Evolutionary conservation across 2,797 vertebrate species (phyloP).

Genomic region (Cetoscarus ocellatus): DNA sequence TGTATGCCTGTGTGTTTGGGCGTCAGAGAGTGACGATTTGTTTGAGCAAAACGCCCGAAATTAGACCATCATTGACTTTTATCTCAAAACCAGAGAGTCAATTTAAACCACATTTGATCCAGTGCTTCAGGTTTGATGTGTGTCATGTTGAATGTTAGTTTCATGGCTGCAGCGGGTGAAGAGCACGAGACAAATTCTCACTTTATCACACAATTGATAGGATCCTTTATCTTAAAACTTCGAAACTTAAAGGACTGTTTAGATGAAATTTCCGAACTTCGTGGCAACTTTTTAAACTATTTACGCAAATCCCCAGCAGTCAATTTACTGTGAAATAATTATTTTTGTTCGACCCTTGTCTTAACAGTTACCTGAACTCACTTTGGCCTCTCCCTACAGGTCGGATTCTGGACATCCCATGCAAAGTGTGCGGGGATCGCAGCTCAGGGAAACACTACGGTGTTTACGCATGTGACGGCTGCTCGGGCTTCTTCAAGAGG

Average conservation of each 20-base stretch:
- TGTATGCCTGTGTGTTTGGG: slow-evolving; percentile 37
- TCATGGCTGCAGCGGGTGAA: too few relatives aligned
- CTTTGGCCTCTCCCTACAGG: slow-evolving; percentile 77
- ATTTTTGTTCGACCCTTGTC: too few relatives aligned
- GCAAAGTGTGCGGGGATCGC: slow-evolving; percentile 98
- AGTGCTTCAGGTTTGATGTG: neutral
- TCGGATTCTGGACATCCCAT: slow-evolving; percentile 98
- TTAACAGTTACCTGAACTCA: too few relatives aligned
- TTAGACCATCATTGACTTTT: slow-evolving; percentile 8
- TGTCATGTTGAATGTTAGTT: too few relatives aligned
- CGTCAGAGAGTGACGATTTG: slow-evolving; percentile 12
- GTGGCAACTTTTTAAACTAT: neutral
- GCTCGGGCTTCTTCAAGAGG: slow-evolving; percentile 98
- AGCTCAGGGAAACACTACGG: slow-evolving; percentile 99
- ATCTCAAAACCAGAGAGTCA: too few relatives aligned
- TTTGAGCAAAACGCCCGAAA: slow-evolving; percentile 3
- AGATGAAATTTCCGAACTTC: too few relatives aligned
- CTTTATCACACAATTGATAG: too few relatives aligned
- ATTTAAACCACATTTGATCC: neutral
- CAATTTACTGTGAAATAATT: too few relatives aligned
- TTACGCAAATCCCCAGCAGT: neutral
- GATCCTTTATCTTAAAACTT: too few relatives aligned
- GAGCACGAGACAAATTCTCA: too few relatives aligned
- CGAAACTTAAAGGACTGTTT: too few relatives aligned
- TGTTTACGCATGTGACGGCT: slow-evolving; percentile 98